Conservation (phyloP, 2,113 vertebrate species). For the Xenus cinereus region DNA sequence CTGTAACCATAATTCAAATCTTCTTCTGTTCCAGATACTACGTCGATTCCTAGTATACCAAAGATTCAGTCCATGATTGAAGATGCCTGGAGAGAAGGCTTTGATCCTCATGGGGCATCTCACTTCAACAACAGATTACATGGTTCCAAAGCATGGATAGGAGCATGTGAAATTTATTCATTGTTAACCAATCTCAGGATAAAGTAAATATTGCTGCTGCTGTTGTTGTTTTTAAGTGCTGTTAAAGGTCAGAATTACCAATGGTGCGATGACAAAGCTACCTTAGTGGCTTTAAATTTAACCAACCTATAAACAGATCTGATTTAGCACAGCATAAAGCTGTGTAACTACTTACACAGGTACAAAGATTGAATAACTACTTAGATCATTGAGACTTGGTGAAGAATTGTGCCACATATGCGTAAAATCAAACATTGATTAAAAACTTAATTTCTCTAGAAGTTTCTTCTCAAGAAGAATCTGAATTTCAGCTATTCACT, state of each 20-base stretch:
- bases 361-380: neutral
- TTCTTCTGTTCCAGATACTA: slow-evolving; percentile 70
- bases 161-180: slow-evolving; percentile 93
- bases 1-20: neutral
- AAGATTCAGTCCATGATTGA: slow-evolving; percentile 90
- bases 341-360: neutral
- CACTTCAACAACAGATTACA: slow-evolving; percentile 84
- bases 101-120: slow-evolving; percentile 91
- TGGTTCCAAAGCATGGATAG: slow-evolving; percentile 92
- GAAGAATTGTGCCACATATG: neutral
- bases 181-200: slow-evolving; percentile 85
- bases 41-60: slow-evolving; percentile 84
- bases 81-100: slow-evolving; percentile 89
- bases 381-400: neutral
- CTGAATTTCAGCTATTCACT: neutral
- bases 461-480: neutral
- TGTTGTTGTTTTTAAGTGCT: neutral
- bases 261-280: neutral
- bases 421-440: neutral
- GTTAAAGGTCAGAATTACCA: neutral
- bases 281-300: neutral
- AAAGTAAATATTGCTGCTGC: slow-evolving; percentile 75
- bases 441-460: neutral
- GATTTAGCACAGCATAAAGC: neutral
- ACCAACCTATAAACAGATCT: neutral